Conservation (phyloP, 92 coral and sea anemone genomes). For the Desmophyllum pertusum region DNA sequence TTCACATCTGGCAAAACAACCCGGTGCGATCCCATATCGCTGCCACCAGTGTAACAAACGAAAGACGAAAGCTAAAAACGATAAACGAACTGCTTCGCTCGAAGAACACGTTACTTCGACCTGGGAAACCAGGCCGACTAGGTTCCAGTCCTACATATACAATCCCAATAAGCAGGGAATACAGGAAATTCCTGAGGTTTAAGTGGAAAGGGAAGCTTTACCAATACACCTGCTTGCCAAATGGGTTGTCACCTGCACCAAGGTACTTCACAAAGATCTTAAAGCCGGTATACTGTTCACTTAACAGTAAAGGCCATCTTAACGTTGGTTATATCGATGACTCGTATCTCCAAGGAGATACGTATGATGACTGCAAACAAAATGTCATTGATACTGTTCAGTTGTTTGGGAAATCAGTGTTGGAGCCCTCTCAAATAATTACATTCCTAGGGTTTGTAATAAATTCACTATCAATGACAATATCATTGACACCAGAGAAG, state of each 20-base stretch:
- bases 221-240: conserved; percentile 51
- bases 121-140: no score
- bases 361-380: conserved; percentile 28
- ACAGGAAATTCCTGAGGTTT: conserved; percentile 27
- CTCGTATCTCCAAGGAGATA: conserved; percentile 36
- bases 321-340: conserved; percentile 43
- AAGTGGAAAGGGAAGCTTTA: conserved; percentile 33
- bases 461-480: conserved; percentile 24
- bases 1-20: no score
- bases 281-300: conserved; percentile 32
- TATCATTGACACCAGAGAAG: conserved; percentile 24
- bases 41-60: no score
- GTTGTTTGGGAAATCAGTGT: conserved; percentile 5
- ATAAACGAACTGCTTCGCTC: no score
- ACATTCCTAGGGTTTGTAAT: conserved; percentile 34
- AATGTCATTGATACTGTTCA: conserved; percentile 30
- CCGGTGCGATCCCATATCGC: no score
- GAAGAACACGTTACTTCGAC: no score
- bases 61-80: no score
- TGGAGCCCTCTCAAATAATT: conserved; percentile 37
- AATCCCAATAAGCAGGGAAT: conserved; percentile 30
- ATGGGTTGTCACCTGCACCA: conserved; percentile 39
- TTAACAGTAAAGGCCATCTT: conserved; percentile 32
- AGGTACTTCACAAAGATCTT: conserved; percentile 28
- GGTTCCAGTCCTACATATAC: conserved; percentile 43